Percentiles rank a stretch among this genome's conserved stretches.
phyloP scores from a whole-genome alignment of 1,140 invertebrate genomes.

The Holcopasites calliopsidis region DNA sequence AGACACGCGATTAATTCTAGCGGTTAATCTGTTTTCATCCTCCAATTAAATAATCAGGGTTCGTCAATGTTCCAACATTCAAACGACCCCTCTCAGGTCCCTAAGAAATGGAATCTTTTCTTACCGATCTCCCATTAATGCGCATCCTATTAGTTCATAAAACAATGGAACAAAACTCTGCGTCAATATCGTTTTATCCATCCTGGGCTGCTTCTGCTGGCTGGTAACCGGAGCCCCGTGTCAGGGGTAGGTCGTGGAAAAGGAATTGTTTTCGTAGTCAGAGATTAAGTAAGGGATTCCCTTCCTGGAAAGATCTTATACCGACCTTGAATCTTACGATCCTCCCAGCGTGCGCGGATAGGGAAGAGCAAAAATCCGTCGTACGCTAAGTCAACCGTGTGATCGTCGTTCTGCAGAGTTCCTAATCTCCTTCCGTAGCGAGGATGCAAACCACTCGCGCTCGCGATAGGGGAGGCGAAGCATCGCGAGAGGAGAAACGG shows the following conservation, averaged over 20 bases:
- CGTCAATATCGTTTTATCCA: slow-evolving; percentile 52
- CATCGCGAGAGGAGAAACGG: neutral
- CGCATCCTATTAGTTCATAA: neutral
- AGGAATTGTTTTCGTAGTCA: slow-evolving; percentile 58
- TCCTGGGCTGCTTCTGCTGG: neutral
- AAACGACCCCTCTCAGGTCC: too few relatives aligned
- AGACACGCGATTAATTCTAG: too few relatives aligned
- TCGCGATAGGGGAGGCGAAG: neutral
- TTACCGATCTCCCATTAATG: too few relatives aligned
- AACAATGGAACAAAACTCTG: slow-evolving; percentile 36
- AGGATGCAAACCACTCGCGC: neutral
- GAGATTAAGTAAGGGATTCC: slow-evolving; percentile 27
- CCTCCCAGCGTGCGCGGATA: neutral
- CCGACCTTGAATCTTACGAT: neutral
- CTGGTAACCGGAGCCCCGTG: neutral
- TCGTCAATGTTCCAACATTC: too few relatives aligned
- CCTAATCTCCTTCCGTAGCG: neutral
- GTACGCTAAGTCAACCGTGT: slow-evolving; percentile 1
- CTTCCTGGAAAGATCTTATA: slow-evolving; percentile 1
- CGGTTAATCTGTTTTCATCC: too few relatives aligned
- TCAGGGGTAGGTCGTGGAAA: neutral
- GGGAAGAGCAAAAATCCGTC: neutral
- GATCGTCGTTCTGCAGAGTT: slow-evolving; percentile 23
- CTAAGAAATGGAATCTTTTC: too few relatives aligned
- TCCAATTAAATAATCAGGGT: too few relatives aligned